Base-by-base conservation (phyloP, 1,140 invertebrate genomes). In the Drosophila mayri region DNA sequence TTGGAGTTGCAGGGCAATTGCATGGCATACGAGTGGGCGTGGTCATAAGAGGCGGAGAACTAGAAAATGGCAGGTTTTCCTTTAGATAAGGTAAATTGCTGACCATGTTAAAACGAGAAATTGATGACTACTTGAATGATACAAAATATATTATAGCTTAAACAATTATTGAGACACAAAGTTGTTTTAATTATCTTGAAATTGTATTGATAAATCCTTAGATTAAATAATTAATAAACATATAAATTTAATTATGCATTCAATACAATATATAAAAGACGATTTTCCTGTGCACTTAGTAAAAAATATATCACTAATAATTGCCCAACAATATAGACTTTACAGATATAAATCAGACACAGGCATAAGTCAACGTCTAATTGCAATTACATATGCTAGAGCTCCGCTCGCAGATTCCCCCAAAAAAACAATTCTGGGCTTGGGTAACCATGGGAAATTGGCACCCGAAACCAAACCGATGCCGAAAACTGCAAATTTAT, bases 401-500 rank as follows among this genome's bases (percentile, higher is more conserved):
- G 18, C 2, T 18, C 1, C 18, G 8, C 18, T 40, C 7, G 3
- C 25, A 25, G 4, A 25, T 25, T 0, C 14, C 47, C 9, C 25
- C 1, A 14, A 22, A 22, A 22, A 14, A n/a, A 14, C 40, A 10
- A 16, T 65, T 57, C 40, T 47, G 20, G 6, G 14, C 11, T 20
- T 41, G 7, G 25, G 22, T 41, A 67, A 32, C 38, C 47, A 54
- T 55, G 35, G 40, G 14, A 75, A 54, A 76, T 67, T 60, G 72
- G 54, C 41, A 76, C 16, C 47, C 50, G 35, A 20, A 57, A 55
- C 9, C 16, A 18, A 75, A 55, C 41, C 25, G 25, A 57, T 57
- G 65, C 49, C 44, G 47, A 43, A 62, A 20, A 28, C 49, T 41
- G n/a, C 20, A 35, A 79, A 87, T 87, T 80, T 88, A 87, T 88